phyloP scores from a whole-genome alignment of 1,140 invertebrate genomes.

The Mizuhopecten yessoensis region DNA sequence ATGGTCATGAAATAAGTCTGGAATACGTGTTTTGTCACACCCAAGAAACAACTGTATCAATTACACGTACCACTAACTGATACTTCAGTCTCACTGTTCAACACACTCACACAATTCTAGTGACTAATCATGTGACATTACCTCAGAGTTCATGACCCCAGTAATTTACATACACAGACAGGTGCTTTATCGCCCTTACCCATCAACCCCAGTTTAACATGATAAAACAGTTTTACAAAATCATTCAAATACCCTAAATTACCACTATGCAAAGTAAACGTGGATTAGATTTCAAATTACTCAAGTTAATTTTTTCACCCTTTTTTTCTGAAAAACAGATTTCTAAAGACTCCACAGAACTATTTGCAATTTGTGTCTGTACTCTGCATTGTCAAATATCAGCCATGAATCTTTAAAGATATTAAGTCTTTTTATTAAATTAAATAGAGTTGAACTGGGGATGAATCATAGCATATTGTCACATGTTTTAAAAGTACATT shows the following conservation, averaged over 20 bases:
- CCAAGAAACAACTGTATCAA: too few relatives aligned
- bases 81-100: too few relatives aligned
- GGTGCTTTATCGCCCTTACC: neutral
- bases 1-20: too few relatives aligned
- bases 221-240: neutral
- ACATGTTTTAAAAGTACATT: constrained; percentile 1
- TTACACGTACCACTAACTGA: too few relatives aligned
- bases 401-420: neutral
- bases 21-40: too few relatives aligned
- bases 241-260: neutral
- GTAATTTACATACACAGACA: constrained; percentile 15
- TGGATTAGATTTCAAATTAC: neutral
- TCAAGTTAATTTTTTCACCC: neutral
- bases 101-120: too few relatives aligned
- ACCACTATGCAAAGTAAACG: neutral
- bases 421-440: neutral
- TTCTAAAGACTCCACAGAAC: neutral
- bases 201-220: neutral
- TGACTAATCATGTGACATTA: neutral
- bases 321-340: neutral
- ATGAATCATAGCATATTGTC: neutral
- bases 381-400: neutral
- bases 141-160: neutral
- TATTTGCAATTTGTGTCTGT: neutral
- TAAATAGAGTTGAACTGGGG: neutral